These are phyloP conservation scores for Gavia stellata DNA, from an alignment of 2,113 vertebrate genomes.

Conservation along the genomic window DNA sequence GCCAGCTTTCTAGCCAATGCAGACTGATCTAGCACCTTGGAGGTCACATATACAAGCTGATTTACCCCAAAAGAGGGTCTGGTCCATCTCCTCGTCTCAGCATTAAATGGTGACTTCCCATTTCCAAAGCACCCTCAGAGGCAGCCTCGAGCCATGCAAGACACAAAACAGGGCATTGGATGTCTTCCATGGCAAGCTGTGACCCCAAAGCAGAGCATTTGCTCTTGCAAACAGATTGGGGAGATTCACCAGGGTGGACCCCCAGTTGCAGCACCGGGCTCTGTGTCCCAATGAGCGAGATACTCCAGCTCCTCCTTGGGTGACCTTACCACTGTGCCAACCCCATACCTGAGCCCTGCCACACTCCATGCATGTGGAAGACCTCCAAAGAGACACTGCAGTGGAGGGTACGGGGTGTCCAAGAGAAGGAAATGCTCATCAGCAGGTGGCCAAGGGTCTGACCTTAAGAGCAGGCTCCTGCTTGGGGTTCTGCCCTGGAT, in stretches of 20 bases:
- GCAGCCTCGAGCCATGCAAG: background rate
- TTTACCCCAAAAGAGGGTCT: background rate
- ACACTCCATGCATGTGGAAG: fast-evolving
- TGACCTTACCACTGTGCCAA: background rate
- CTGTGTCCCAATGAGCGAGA: background rate
- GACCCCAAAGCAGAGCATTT: background rate
- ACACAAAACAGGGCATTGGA: background rate
- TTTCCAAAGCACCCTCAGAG: background rate
- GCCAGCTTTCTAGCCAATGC: background rate
- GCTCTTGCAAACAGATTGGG: background rate
- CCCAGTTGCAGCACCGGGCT: background rate
- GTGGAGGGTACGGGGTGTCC: fast-evolving
- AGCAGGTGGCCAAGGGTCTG: background rate
- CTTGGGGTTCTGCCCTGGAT: background rate
- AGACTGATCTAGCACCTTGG: background rate
- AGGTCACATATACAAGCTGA: background rate
- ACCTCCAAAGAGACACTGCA: background rate
- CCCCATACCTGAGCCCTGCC: background rate
- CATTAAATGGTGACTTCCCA: background rate
- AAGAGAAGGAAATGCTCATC: background rate
- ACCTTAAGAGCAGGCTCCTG: background rate
- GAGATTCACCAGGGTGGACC: background rate
- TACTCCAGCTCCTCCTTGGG: background rate
- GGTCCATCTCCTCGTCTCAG: background rate
- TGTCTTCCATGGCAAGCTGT: background rate